phyloP scores from a whole-genome alignment of 2,113 vertebrate genomes.

The Ceuthmochares aereus region DNA sequence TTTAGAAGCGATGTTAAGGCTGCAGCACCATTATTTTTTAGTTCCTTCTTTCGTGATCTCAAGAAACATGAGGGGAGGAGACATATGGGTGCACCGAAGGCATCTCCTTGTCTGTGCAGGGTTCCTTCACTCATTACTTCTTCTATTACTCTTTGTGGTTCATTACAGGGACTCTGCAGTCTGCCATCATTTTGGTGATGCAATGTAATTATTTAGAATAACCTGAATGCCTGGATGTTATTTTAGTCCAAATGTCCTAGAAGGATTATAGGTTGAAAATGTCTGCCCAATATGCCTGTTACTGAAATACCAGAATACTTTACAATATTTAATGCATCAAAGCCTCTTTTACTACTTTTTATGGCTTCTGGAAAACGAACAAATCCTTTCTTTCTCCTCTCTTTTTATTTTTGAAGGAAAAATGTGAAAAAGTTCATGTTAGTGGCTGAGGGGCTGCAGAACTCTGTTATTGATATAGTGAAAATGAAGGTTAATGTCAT shows the following conservation, averaged over 20 bases:
- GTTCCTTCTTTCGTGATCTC: neutral
- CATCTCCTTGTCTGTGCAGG: neutral
- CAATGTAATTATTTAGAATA: neutral
- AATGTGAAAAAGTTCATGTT: neutral
- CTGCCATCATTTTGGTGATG: neutral
- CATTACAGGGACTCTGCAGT: neutral
- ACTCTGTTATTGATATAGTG: neutral
- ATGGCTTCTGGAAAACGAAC: neutral
- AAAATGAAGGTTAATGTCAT: neutral
- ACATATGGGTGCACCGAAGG: accelerated
- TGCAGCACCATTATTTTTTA: neutral
- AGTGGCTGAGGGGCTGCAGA: neutral
- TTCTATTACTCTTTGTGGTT: neutral
- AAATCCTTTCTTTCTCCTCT: neutral
- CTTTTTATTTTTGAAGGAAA: neutral
- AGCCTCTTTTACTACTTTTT: neutral
- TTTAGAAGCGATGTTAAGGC: neutral
- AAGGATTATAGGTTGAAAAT: neutral
- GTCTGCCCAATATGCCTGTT: neutral
- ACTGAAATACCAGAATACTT: neutral
- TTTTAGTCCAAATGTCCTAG: neutral
- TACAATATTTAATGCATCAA: neutral
- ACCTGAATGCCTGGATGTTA: neutral
- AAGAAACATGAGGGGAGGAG: neutral
- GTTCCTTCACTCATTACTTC: neutral